phyloP scores from a whole-genome alignment of 1,140 invertebrate genomes.

The Pseudomyrmex pallidus region DNA sequence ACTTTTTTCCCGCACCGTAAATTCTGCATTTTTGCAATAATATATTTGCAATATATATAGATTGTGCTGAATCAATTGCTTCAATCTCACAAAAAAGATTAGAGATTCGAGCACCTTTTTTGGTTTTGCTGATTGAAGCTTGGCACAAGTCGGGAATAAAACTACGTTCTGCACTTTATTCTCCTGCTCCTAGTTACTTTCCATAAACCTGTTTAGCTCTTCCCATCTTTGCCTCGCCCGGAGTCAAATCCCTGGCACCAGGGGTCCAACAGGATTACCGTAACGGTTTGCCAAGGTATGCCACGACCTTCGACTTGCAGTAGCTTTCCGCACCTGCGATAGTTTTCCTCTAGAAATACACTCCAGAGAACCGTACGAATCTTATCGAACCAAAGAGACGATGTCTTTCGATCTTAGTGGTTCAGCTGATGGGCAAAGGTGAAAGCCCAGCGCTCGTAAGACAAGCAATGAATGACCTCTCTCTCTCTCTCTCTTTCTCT shows the following conservation, averaged over 20 bases:
- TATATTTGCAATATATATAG: background rate
- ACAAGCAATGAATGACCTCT: too few species aligned
- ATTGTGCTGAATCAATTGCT: too few species aligned
- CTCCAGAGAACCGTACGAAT: conserved; percentile 11
- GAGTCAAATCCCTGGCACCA: conserved; percentile 68
- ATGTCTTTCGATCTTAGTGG: conserved; percentile 12
- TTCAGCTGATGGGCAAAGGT: background rate
- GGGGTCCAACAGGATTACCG: conserved; percentile 78
- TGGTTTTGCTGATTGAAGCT: too few species aligned
- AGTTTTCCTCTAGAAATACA: conserved; percentile 27
- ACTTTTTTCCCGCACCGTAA: too few species aligned
- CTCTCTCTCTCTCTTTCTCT: too few species aligned
- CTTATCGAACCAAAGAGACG: conserved; percentile 27
- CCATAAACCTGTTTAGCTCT: conserved; percentile 55
- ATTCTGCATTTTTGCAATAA: conserved; percentile 1
- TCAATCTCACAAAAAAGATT: too few species aligned
- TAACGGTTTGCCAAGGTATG: conserved; percentile 76
- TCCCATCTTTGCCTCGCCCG: conserved; percentile 48
- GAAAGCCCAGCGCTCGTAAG: too few species aligned
- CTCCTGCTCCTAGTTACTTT: conserved; percentile 37
- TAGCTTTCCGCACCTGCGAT: conserved; percentile 59
- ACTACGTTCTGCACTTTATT: conserved; percentile 22
- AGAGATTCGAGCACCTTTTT: too few species aligned
- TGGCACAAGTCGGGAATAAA: background rate
- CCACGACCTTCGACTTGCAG: conserved; percentile 66